Conservation (phyloP, 1,140 invertebrate genomes). For the Heliconius melpomene region DNA sequence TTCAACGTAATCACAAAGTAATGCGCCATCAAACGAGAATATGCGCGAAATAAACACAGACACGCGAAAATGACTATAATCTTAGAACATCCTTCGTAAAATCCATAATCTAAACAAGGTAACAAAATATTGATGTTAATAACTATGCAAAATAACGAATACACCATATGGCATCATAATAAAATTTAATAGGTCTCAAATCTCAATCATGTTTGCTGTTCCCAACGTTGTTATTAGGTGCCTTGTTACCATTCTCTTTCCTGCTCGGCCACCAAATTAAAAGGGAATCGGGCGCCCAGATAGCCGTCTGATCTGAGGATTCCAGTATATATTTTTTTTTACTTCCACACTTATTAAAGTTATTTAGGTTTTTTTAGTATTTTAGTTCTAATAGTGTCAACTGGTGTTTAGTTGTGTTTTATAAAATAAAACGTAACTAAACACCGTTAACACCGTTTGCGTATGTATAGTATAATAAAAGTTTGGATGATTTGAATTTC, state of each 20-base stretch:
- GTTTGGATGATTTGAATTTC: too few species aligned
- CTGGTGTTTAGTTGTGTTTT: constrained; percentile 49
- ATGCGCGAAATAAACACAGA: constrained; percentile 11
- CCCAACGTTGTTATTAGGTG: constrained; percentile 71
- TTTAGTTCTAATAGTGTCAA: constrained; percentile 17
- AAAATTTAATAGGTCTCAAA: constrained; percentile 55
- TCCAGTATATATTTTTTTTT: constrained; percentile 69
- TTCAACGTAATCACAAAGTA: neutral
- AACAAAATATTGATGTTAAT: constrained; percentile 37
- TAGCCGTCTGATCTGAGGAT: constrained; percentile 70
- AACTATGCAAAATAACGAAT: constrained; percentile 49
- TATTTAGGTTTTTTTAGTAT: constrained; percentile 54
- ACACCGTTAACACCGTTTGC: too few species aligned
- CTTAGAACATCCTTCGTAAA: constrained; percentile 16
- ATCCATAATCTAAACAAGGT: constrained; percentile 22
- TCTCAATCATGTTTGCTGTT: constrained; percentile 72
- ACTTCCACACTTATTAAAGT: constrained; percentile 79
- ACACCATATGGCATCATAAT: constrained; percentile 69
- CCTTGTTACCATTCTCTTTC: constrained; percentile 73
- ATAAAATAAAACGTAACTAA: too few species aligned
- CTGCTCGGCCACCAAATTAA: constrained; percentile 77
- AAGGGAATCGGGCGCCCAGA: constrained; percentile 63
- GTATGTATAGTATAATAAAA: neutral
- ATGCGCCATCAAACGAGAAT: neutral
- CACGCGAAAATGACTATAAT: constrained; percentile 26